Evolutionary conservation across 2,113 vertebrate genomes (phyloP), one percentile per base, ranked within the genome.

Genomic region (Megaptera novaeangliae): DNA sequence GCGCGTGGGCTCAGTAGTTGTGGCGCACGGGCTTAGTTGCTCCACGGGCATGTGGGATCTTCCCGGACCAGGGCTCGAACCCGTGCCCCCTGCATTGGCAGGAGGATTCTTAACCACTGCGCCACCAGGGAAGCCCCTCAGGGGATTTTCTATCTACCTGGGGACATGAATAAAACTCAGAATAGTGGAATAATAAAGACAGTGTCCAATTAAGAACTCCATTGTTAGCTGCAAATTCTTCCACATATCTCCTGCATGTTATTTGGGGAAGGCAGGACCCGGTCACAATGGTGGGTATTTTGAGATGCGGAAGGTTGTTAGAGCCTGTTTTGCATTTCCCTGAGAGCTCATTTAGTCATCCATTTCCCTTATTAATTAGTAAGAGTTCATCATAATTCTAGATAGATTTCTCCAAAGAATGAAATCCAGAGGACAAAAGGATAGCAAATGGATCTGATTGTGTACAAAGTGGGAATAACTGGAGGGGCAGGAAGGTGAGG

Each of bases 381-480:
- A 61, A 23, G 66, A 18, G 31, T 39, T 61, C n/a, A 85, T 88
- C 10, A 7, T 78, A 63, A 85, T 20, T 96, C 88, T 63, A 57
- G 63, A 17, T 12, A 34, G 71, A 31, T 31, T 90, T 91, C 75
- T 78, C 72, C 31, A 25, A 68, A 95, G 64, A 82, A 84, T 69
- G 55, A 29, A 85, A 84, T 77, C 66, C 36, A 61, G 63, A 85
- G 39, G 29, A 13, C 25, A 23, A 41, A 39, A 72, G 41, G 2
- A 36, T 49, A 71, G 13, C 59, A 81, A 61, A 21, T 25, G 25
- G 29, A 74, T 71, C 61, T 68, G 39, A 88, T 23, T 55, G 21
- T 46, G 46, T 89, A 41, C n/a, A 12, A 46, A 20, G 20, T 57
- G 69, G 27, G 39, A 72, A 44, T 82, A 14, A 27, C 3, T 27